Percentiles rank a stretch among this genome's conserved stretches.
Conservation (phyloP, 2,888 invertebrate genomes). For the Lissocephala sabroskyi region DNA sequence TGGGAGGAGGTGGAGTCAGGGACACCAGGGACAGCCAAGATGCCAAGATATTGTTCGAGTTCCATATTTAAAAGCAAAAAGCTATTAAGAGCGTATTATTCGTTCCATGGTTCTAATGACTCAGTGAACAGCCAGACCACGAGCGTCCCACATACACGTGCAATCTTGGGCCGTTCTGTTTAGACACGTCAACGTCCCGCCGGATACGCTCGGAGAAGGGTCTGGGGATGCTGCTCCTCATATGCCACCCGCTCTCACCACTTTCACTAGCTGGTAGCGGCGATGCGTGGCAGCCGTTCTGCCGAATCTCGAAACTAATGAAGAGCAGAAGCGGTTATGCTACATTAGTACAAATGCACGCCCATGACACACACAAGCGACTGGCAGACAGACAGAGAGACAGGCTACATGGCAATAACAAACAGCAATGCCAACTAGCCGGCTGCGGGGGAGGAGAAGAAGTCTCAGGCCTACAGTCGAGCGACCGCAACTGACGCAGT, state of each 20-base stretch:
- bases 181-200: neutral
- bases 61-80: conserved; percentile 20
- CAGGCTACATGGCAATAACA: conserved; percentile 33
- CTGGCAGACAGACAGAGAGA: neutral
- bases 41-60: conserved; percentile 14
- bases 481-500: conserved; percentile 11
- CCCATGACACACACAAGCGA: too few relatives aligned
- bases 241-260: conserved; percentile 5
- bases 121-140: neutral
- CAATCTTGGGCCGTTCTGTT: too few relatives aligned
- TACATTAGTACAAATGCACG: conserved; percentile 23
- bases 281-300: conserved; percentile 16
- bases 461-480: conserved; percentile 15
- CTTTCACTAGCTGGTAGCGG: conserved; percentile 7
- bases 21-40: neutral
- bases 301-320: conserved; percentile 29
- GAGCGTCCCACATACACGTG: too few relatives aligned
- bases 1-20: too few relatives aligned
- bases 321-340: conserved; percentile 34
- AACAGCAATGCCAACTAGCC: conserved; percentile 14
- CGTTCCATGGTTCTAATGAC: conserved; percentile 13
- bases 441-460: neutral
- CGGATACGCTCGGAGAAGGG: neutral
- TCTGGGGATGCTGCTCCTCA: conserved; percentile 26
- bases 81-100: conserved; percentile 23